Evolutionary conservation across 1,140 invertebrate species (phyloP).

Genomic region (Sitophilus oryzae): DNA sequence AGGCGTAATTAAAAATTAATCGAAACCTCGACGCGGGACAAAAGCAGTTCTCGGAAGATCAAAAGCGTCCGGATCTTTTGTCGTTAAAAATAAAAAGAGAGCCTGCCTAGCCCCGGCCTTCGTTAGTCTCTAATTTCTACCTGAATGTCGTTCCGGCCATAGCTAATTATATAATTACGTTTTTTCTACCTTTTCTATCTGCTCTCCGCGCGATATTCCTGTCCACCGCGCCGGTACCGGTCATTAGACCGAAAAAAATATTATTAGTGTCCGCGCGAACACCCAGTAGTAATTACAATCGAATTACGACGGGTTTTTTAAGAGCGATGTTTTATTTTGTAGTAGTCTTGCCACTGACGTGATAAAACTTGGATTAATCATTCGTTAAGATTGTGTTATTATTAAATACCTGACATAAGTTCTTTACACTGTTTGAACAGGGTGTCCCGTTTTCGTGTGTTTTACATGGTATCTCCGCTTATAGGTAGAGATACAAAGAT

Average conservation of each 20-base stretch:
- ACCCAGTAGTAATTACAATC: neutral
- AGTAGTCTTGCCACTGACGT: too few relatives aligned
- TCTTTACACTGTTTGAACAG: too few relatives aligned
- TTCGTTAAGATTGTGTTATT: too few relatives aligned
- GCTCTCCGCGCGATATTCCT: neutral
- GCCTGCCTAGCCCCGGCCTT: constrained; percentile 1
- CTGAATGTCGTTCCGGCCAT: constrained; percentile 37
- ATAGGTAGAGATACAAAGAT: too few relatives aligned
- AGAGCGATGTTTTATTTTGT: too few relatives aligned
- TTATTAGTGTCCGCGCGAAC: neutral
- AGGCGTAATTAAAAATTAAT: neutral
- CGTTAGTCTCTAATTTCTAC: constrained; percentile 34
- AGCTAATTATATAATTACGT: constrained; percentile 41
- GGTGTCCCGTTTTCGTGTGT: too few relatives aligned
- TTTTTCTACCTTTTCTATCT: constrained; percentile 20
- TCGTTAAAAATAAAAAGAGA: neutral
- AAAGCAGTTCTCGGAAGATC: neutral
- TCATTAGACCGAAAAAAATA: constrained; percentile 1
- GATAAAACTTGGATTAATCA: too few relatives aligned
- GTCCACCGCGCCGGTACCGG: neutral
- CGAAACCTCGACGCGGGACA: neutral
- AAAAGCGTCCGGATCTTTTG: neutral
- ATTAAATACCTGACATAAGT: too few relatives aligned
- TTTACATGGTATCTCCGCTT: too few relatives aligned
- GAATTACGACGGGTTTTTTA: too few relatives aligned